Conservation (phyloP, 2,113 vertebrate genomes). For the Tinamus guttatus region DNA sequence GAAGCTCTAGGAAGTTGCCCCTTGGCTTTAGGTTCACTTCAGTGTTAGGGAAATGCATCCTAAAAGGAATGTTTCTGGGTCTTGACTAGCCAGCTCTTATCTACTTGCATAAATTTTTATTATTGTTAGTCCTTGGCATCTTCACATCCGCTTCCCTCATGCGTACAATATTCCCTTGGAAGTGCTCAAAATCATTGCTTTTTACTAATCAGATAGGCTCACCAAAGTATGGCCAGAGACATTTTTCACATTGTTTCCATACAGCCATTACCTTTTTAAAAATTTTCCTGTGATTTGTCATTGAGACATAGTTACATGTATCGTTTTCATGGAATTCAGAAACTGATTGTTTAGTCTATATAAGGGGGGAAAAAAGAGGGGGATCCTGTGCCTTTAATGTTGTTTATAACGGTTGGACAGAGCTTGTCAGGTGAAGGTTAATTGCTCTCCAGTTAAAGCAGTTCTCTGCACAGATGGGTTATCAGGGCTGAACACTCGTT, state of each 20-base stretch:
- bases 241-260: constrained; percentile 6
- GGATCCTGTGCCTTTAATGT: constrained; percentile 79
- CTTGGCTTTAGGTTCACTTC: neutral
- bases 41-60: neutral
- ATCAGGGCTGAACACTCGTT: constrained; percentile 89
- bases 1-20: neutral
- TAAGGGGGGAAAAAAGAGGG: constrained; percentile 5
- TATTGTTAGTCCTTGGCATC: constrained; percentile 19
- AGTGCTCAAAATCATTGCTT: neutral
- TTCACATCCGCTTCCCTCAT: constrained; percentile 29
- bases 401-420: constrained; percentile 83
- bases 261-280: neutral
- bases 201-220: constrained; percentile 1
- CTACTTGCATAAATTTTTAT: constrained; percentile 31
- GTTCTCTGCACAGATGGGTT: constrained; percentile 87
- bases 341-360: constrained; percentile 79
- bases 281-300: neutral
- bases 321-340: constrained; percentile 67
- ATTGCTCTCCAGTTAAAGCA: constrained; percentile 83
- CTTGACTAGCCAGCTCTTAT: neutral
- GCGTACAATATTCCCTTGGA: neutral
- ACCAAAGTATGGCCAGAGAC: neutral
- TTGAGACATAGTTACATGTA: constrained; percentile 39
- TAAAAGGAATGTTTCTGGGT: neutral
- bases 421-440: constrained; percentile 88